Conservation (phyloP, 2,888 invertebrate genomes). For the Mamestra brassicae region DNA sequence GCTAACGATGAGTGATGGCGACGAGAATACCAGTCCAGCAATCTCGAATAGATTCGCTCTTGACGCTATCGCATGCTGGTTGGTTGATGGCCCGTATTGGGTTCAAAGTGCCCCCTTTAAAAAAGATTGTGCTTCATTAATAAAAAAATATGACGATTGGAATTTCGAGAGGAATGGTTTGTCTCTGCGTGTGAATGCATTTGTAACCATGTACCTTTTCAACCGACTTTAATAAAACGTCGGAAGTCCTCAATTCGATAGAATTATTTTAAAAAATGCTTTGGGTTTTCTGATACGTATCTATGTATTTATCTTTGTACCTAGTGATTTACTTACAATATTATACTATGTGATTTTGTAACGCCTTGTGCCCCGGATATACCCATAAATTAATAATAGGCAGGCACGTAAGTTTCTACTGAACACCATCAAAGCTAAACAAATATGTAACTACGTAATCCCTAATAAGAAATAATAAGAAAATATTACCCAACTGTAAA, state of each 20-base stretch:
- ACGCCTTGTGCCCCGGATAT: no score
- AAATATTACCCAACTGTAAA: not conserved
- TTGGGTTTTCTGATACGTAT: not conserved
- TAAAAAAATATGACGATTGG: slow-evolving; percentile 36
- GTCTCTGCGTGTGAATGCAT: not conserved
- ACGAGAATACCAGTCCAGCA: slow-evolving; percentile 31
- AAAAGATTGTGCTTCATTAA: slow-evolving; percentile 23
- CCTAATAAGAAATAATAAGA: not conserved
- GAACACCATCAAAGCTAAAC: no score
- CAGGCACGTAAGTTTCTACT: no score
- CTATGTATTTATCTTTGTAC: no score
- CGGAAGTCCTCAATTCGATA: no score
- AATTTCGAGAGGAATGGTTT: slow-evolving; percentile 5
- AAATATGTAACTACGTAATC: not conserved
- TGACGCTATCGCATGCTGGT: slow-evolving; percentile 45
- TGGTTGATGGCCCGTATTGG: slow-evolving; percentile 34
- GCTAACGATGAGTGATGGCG: slow-evolving; percentile 80
- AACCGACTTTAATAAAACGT: no score
- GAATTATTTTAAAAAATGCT: not conserved
- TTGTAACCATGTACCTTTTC: not conserved
- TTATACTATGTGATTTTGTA: no score
- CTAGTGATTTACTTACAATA: no score
- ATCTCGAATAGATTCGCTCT: slow-evolving; percentile 35
- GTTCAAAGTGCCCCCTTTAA: not conserved
- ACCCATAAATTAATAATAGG: no score